Base-by-base conservation (phyloP, 2,888 invertebrate species). In the Drosophila leonis region DNA sequence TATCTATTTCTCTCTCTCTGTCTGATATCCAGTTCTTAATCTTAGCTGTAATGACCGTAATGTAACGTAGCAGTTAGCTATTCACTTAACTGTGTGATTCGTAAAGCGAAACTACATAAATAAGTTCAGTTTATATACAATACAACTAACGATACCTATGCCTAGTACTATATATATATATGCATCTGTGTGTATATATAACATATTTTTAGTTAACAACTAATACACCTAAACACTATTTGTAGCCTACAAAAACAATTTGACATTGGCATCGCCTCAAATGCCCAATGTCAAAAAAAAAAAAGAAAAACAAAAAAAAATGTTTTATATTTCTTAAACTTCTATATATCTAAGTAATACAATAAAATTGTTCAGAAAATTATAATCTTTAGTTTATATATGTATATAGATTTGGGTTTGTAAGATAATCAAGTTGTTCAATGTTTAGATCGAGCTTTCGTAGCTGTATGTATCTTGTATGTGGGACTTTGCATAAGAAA, bases 61-160 rank as follows among this genome's bases (percentile, higher is more conserved):
- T n/a, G n/a, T n/a, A n/a, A n/a, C n/a, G 27, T 39, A 57, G 24
- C 52, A n/a, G 41, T 54, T 9, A 46, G 44, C 42, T 62, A 46
- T 62, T 46, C 54, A 42, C 18, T 56, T 33, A 72, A 60, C 41
- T 46, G 44, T 31, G 44, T 76, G 54, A 54, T 27, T 46, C 37
- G 61, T 60, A 63, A 62, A 65, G 59, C 55, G 52, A 63, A 48
- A 60, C 49, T 46, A 63, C 54, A 68, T 68, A 64, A 39, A 54
- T 76, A 76, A 76, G 76, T 62, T 48, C 62, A 65, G 55, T 68
- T 60, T 73, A 75, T 78, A 66, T 66, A 66, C 48, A 61, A 63
- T 57, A 71, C 46, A 56, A 42, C 60, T 68, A 68, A 73, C 52
- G 49, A 67, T 54, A 77, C 55, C 59, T 72, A 71, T 63, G 54